Conservation (phyloP, 2,113 vertebrate genomes). For the Trichechus manatus region DNA sequence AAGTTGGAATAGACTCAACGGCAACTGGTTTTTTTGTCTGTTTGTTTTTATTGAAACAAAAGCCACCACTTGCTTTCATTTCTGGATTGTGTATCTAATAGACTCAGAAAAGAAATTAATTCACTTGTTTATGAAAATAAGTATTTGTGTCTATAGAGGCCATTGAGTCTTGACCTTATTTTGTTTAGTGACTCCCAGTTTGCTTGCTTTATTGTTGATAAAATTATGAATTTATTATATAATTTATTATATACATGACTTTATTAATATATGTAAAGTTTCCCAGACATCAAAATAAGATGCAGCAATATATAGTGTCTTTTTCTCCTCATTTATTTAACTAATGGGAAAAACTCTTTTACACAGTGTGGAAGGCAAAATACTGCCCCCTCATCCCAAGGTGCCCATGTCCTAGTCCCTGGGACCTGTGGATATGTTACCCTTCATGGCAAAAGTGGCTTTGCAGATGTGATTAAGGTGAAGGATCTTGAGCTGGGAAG, state of each 20-base stretch:
- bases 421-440: not conserved
- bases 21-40: not conserved
- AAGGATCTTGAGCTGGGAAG: not conserved
- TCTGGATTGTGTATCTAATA: not conserved
- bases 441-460: too few species aligned
- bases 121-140: constrained; percentile 6
- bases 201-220: not conserved
- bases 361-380: not conserved
- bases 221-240: not conserved
- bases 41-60: not conserved
- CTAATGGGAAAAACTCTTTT: not conserved
- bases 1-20: not conserved
- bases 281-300: not conserved
- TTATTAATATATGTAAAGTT: not conserved
- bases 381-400: too few species aligned
- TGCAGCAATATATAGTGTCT: not conserved
- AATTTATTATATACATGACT: not conserved
- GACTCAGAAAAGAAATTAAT: constrained; percentile 5
- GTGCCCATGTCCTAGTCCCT: not conserved
- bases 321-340: not conserved
- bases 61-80: not conserved
- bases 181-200: not conserved
- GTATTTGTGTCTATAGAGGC: not conserved
- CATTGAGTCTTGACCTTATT: not conserved
- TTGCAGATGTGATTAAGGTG: not conserved